These are phyloP conservation scores for Glaucopsyche alexis DNA, from an alignment of 2,888 invertebrate genomes.

Conservation along the genomic window DNA sequence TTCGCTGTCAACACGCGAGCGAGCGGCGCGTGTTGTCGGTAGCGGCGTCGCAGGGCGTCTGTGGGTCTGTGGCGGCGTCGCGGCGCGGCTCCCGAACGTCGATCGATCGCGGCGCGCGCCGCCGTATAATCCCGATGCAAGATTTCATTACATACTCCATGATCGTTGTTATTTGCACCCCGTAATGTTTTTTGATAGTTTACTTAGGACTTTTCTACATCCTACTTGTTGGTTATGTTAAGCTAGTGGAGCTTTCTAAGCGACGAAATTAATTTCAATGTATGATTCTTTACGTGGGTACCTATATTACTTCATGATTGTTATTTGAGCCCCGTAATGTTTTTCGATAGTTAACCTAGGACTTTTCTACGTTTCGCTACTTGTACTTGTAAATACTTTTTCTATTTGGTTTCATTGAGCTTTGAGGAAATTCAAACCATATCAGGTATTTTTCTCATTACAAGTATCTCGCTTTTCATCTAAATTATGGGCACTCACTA, in stretches of 20 bases:
- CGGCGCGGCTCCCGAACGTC: constrained; percentile 76
- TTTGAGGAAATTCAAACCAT: not conserved
- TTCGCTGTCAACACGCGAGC: constrained; percentile 76
- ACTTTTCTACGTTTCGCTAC: constrained; percentile 35
- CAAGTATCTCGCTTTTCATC: not conserved
- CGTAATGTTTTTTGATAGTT: constrained; percentile 77
- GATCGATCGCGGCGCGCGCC: constrained; percentile 71
- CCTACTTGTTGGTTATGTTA: not conserved
- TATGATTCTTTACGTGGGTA: constrained; percentile 44
- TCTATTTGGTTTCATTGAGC: too few relatives aligned
- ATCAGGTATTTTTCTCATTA: not conserved
- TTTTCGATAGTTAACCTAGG: constrained; percentile 74
- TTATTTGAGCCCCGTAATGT: constrained; percentile 79
- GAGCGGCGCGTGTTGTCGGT: constrained; percentile 75
- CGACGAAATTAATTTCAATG: not conserved
- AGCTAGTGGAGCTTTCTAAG: not conserved
- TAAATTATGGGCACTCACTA: not conserved
- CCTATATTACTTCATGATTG: constrained; percentile 73
- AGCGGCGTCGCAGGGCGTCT: constrained; percentile 77
- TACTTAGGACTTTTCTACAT: constrained; percentile 54
- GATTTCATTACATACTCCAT: constrained; percentile 78
- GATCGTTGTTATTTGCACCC: constrained; percentile 79
- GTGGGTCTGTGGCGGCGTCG: constrained; percentile 74
- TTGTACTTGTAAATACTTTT: too few relatives aligned
- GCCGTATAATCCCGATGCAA: constrained; percentile 70